Evolutionary conservation across 2,113 vertebrate genomes (phyloP), one percentile per base, ranked within the genome.

Genomic region (Bambusicola thoracicus): DNA sequence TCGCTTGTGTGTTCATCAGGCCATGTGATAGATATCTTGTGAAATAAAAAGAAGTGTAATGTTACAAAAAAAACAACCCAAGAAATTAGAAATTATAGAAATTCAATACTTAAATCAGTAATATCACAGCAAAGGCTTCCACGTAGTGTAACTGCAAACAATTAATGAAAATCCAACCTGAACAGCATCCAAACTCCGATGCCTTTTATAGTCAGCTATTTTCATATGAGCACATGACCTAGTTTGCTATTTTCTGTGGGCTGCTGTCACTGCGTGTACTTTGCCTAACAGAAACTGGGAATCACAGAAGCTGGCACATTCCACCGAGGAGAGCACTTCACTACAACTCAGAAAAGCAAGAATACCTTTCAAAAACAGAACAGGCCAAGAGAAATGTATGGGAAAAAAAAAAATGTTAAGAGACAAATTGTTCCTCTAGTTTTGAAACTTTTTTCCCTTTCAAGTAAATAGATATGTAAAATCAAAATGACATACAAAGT

Each of bases 1-100:
- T 99, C 98, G 8, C 99, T 99, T 44, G 79, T 78, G 67, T 99
- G 99, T 48, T 98, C 98, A 94, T 99, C 98, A 1, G 98, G 98
- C 99, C 99, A 99, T 1, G 96, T 97, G 63, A 99, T 82, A 41
- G 94, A 98, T 87, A 99, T 97, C 99, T 99, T 97, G 27, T 67
- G 87, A 91, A 4, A 96, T 6, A 91, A 92, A 96, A 80, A 14
- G 44, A 59, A 81, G 62, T 19, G 21, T 11, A 22, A 73, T 21
- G 81, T 93, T 67, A 88, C 34, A 79, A 55, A 80, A 2, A 58
- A 58, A 55, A 4, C 10, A 78, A 21, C 38, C 13, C 43, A 82
- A 70, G 6, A 13, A 36, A 3, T 63, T 25, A 69, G n/a, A 76
- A 78, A 90, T 0, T 0, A 13, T 16, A 81, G 19, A 77, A 81